Conservation (phyloP, 2,797 vertebrate genomes). For the Centropyge bicolor region DNA sequence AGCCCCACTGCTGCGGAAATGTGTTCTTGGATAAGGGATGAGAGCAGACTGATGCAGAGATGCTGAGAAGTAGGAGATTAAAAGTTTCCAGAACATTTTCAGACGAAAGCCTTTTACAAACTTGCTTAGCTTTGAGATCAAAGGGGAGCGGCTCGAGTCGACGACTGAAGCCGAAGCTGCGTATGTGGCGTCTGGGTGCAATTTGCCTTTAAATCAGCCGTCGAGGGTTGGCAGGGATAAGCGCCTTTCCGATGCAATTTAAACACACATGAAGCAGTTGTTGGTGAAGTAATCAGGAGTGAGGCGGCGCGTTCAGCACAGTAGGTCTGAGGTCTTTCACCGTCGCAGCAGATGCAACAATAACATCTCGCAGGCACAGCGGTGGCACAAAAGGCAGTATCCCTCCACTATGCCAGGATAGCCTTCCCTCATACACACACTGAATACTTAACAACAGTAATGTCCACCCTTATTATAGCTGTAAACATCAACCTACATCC, state of each 20-base stretch:
- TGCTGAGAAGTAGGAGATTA: constrained; percentile 53
- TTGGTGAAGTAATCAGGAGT: constrained; percentile 35
- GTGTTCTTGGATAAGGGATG: constrained; percentile 55
- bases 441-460: constrained; percentile 64
- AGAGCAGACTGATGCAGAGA: constrained; percentile 43
- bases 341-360: constrained; percentile 41
- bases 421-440: constrained; percentile 40
- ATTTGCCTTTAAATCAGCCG: constrained; percentile 60
- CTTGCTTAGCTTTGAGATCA: constrained; percentile 56
- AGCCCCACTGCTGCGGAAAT: constrained; percentile 48
- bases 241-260: constrained; percentile 34
- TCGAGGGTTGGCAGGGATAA: constrained; percentile 27
- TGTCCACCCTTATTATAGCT: constrained; percentile 62
- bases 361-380: constrained; percentile 11
- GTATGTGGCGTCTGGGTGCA: constrained; percentile 23
- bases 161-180: constrained; percentile 12
- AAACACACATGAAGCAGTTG: constrained; percentile 34
- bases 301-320: constrained; percentile 13
- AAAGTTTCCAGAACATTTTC: constrained; percentile 65
- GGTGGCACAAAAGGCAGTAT: constrained; percentile 30
- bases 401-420: constrained; percentile 30
- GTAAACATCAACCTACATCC: constrained; percentile 73
- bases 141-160: constrained; percentile 41
- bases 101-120: constrained; percentile 61
- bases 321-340: constrained; percentile 15